Conservation (phyloP, 2,888 invertebrate species). For the Limnephilus auricula region DNA sequence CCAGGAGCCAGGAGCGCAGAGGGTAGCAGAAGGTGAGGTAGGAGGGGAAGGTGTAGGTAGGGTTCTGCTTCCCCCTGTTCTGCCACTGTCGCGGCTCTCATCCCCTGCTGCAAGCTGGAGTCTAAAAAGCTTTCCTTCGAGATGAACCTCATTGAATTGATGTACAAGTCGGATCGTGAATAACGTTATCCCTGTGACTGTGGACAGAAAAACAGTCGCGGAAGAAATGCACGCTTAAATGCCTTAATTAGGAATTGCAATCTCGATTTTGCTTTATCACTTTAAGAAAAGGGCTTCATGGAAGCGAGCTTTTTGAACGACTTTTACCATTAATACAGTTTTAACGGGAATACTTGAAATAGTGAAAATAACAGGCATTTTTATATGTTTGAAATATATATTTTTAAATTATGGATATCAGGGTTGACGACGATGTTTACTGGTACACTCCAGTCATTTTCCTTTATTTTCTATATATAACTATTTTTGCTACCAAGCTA, state of each 20-base stretch:
- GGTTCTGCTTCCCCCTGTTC: neutral
- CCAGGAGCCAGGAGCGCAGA: neutral
- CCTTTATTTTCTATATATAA: no score
- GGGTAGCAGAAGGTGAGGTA: neutral
- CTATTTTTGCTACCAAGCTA: neutral
- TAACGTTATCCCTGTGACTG: slow-evolving; percentile 33
- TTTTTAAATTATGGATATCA: no score
- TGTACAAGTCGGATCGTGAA: slow-evolving; percentile 32
- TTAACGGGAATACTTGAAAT: neutral
- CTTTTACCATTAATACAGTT: no score
- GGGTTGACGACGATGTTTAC: neutral
- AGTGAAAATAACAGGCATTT: neutral
- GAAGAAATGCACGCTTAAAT: neutral
- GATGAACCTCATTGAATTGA: slow-evolving; percentile 37
- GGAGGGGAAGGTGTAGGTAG: neutral
- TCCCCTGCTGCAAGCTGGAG: slow-evolving; percentile 34
- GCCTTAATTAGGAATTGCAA: neutral
- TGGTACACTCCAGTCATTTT: neutral
- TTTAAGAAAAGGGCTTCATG: neutral
- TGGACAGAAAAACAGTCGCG: neutral
- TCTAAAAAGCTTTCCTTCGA: slow-evolving; percentile 45
- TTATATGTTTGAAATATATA: no score
- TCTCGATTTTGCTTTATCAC: neutral
- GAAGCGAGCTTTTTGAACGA: no score
- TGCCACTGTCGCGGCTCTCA: slow-evolving; percentile 32